Evolutionary conservation across 2,113 vertebrate species (phyloP).

Genomic region (rabbit (Oryctolagus cuniculus)): DNA sequence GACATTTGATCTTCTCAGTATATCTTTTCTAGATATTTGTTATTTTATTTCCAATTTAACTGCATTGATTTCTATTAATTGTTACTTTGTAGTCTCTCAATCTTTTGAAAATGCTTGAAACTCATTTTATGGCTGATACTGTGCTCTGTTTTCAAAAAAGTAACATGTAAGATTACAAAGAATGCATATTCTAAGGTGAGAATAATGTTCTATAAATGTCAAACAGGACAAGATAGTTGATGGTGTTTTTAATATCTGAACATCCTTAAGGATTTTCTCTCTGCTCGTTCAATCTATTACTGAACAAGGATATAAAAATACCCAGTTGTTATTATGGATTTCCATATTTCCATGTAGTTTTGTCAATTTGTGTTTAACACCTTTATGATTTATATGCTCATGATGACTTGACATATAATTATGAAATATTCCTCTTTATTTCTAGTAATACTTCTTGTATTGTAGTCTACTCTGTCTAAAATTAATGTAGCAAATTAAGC

Average conservation of each 20-base stretch:
- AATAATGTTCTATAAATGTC: background rate
- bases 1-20: background rate
- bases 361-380: background rate
- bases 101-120: constrained; percentile 47
- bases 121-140: constrained; percentile 39
- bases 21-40: constrained; percentile 11
- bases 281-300: constrained; percentile 16
- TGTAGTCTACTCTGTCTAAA: constrained; percentile 22
- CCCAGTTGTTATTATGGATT: constrained; percentile 2
- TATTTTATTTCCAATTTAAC: constrained; percentile 47
- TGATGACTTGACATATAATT: constrained; percentile 30
- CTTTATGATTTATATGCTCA: background rate
- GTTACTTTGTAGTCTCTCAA: background rate
- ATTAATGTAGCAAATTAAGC: background rate
- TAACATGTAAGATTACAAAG: background rate
- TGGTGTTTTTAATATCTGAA: constrained; percentile 11
- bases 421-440: constrained; percentile 3
- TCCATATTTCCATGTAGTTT: constrained; percentile 6
- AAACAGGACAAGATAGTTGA: background rate
- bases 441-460: background rate
- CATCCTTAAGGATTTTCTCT: background rate
- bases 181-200: background rate
- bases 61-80: background rate
- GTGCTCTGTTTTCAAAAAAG: background rate
- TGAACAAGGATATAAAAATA: background rate